Base-by-base conservation (phyloP, 2,113 vertebrate genomes). In the Erythrocercus mccallii region DNA sequence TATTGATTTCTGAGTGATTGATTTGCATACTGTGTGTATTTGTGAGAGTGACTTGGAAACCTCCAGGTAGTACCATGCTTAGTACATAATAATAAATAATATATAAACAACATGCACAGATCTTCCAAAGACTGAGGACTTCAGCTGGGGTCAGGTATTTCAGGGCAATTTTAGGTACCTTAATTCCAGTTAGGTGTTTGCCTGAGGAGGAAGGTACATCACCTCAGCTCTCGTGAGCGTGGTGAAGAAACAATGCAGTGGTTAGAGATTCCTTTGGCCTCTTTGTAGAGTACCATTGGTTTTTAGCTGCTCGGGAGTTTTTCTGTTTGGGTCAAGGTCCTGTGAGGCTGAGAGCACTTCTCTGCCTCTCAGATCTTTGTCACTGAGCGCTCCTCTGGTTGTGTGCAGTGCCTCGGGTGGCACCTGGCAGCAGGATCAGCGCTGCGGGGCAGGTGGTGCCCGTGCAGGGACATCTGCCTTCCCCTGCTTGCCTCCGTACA, bases 21-120 rank as follows among this genome's bases (percentile, higher is more conserved):
- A 11, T 68, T 85, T 90, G 35, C 6, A 5, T 54, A 10, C 24
- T 72, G 5, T 14, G 4, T 70, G 23, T 30, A 15, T 88, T 47
- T 64, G 25, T 66, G 61, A 77, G 61, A 45, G 21, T 61, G 68
- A n/a, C 30, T 66, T 12, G 69, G 50, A 91, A 86, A 45, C 9
- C 31, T 58, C 35, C 54, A 5, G 19, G 5, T 31, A 76, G 27
- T 35, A 20, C 40, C 3, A 5, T 16, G 30, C 12, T 57, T 60
- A 56, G 9, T 61, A 9, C 25, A 11, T 25, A 48, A 27, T 21
- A 31, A 12, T 16, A 6, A 64, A 6, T 31, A 79, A 31, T 1
- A 0, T 27, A 12, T 16, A 6, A 64, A 6, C n/a, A 79, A 31
- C 2, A 0, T 27, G 8, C 14, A 15, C 6, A 2, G 7, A 37